Percentiles rank a stretch among this genome's conserved stretches.
Evolutionary conservation across 2,888 invertebrate genomes (phyloP).

Genomic region (Empis livida): DNA sequence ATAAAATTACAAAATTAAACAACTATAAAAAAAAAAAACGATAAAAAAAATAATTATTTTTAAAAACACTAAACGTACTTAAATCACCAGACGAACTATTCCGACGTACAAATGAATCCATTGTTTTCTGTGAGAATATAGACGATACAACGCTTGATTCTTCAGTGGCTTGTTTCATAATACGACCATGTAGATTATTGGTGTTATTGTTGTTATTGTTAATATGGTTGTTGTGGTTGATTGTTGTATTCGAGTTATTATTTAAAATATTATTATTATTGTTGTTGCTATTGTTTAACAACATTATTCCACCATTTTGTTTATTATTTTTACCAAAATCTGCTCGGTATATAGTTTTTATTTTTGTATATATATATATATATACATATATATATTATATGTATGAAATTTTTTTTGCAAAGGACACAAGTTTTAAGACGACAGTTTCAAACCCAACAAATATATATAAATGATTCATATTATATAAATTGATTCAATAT

Average conservation of each 20-base stretch:
- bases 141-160: conserved; percentile 9
- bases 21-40: conserved; percentile 1
- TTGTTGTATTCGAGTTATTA: conserved; percentile 6
- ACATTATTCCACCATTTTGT: not conserved
- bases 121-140: conserved; percentile 32
- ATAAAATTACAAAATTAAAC: not conserved
- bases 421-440: too few relatives aligned
- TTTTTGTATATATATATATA: not conserved
- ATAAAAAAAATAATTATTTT: not conserved
- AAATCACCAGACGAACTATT: conserved; percentile 62
- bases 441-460: too few relatives aligned
- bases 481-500: too few relatives aligned
- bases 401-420: too few relatives aligned
- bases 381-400: not conserved
- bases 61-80: conserved; percentile 39
- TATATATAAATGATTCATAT: too few relatives aligned
- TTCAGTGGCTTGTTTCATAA: conserved; percentile 9
- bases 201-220: conserved; percentile 2
- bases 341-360: conserved; percentile 4
- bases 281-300: conserved; percentile 4
- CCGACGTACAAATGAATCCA: conserved; percentile 52
- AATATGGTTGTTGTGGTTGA: conserved; percentile 1
- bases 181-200: conserved; percentile 7
- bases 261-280: not conserved
- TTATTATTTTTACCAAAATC: conserved; percentile 10